Evolutionary conservation across 2,113 vertebrate species (phyloP).

Genomic region (Macquaria ambigua): DNA sequence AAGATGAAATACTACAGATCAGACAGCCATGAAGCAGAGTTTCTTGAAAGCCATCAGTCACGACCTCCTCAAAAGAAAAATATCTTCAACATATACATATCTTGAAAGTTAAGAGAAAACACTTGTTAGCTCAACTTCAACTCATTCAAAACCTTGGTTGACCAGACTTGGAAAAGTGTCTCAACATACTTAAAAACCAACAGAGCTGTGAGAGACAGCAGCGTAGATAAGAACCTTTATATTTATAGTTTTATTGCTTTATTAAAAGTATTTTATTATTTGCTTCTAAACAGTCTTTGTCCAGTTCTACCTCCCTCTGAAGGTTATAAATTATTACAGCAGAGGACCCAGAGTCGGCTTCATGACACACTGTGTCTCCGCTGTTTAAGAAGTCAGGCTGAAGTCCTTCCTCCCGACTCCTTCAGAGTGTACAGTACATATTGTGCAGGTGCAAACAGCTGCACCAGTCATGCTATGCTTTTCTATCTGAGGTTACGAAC

Average conservation of each 20-base stretch:
- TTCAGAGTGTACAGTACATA: slow-evolving; percentile 2
- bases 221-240: slow-evolving; percentile 8
- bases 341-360: slow-evolving; percentile 16
- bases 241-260: slow-evolving; percentile 39
- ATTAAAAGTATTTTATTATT: background rate
- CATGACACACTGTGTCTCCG: background rate
- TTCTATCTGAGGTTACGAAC: slow-evolving; percentile 3
- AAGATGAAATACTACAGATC: background rate
- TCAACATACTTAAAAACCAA: background rate
- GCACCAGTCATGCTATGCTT: background rate
- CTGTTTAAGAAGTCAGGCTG: background rate
- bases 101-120: slow-evolving; percentile 21
- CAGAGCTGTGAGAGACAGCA: background rate
- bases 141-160: slow-evolving; percentile 28
- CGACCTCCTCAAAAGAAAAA: background rate
- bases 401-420: background rate
- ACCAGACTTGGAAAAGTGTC: slow-evolving; percentile 62
- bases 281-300: background rate
- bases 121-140: slow-evolving; percentile 10
- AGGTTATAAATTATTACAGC: slow-evolving; percentile 24
- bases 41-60: slow-evolving; percentile 12
- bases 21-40: slow-evolving; percentile 15
- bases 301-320: background rate
- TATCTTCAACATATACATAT: slow-evolving; percentile 7
- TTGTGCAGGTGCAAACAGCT: slow-evolving; percentile 1